These are phyloP conservation scores for Trachemys scripta DNA, from an alignment of 2,113 vertebrate species.

Conservation along the genomic window DNA sequence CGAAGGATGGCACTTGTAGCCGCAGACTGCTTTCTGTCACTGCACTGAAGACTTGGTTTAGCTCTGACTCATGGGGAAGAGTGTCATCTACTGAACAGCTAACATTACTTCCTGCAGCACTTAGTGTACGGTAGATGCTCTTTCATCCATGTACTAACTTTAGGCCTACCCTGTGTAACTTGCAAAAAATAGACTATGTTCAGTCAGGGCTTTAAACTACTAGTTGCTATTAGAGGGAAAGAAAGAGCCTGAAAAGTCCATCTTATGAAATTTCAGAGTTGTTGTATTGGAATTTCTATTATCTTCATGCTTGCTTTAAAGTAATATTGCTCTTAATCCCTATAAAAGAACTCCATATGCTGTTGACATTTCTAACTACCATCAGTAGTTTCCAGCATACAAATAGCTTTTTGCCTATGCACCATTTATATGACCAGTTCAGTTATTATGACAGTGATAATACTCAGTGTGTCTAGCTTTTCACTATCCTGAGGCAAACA, in stretches of 20 bases:
- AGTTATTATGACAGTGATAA: not conserved
- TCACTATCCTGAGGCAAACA: not conserved
- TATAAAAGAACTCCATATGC: not conserved
- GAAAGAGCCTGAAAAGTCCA: not conserved
- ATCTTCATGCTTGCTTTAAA: not conserved
- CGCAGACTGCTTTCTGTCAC: not conserved
- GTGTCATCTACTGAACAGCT: not conserved
- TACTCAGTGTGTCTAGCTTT: not conserved
- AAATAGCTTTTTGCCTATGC: not conserved
- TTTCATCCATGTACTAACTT: too few relatives aligned
- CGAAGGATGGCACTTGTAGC: not conserved
- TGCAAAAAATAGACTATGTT: not conserved
- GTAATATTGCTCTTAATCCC: not conserved
- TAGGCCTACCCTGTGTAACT: not conserved
- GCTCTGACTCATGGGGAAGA: not conserved
- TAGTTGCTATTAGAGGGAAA: not conserved
- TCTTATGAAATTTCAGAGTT: not conserved
- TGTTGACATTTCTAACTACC: not conserved
- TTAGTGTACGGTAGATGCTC: accelerated
- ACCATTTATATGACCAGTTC: not conserved
- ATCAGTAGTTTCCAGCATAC: not conserved
- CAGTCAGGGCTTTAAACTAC: not conserved
- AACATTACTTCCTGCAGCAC: not conserved
- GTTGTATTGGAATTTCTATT: not conserved
- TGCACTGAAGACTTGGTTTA: too few relatives aligned